phyloP scores from a whole-genome alignment of 2,113 vertebrate genomes.

The Fregetta grallaria region DNA sequence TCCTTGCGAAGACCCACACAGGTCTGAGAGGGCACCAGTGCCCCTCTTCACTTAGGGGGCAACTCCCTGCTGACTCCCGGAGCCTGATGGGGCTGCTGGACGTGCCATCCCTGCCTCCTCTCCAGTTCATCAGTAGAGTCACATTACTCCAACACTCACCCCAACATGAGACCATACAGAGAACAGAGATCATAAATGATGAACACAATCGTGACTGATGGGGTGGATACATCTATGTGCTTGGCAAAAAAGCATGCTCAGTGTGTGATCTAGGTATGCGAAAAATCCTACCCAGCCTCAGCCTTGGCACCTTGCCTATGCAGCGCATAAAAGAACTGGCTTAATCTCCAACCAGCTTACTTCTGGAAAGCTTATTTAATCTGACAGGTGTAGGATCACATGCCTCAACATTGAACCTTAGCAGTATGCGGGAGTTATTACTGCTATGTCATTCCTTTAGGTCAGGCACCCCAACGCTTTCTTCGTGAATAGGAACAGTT shows the following conservation, averaged over 20 bases:
- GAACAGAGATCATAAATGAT: neutral
- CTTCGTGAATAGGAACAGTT: neutral
- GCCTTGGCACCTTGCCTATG: neutral
- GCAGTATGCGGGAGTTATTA: neutral
- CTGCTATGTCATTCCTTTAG: neutral
- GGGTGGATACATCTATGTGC: neutral
- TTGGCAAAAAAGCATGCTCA: neutral
- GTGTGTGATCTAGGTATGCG: neutral
- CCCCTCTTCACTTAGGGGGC: neutral
- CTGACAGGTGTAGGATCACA: conserved; percentile 46
- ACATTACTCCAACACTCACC: neutral
- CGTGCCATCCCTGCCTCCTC: neutral
- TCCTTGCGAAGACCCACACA: neutral
- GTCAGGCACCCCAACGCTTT: neutral
- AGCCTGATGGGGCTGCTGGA: neutral
- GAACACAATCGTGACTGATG: neutral
- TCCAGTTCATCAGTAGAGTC: neutral
- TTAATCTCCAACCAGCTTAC: neutral
- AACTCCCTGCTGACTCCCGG: neutral
- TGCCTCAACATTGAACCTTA: neutral
- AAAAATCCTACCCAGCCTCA: neutral
- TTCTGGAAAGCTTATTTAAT: conserved; percentile 29
- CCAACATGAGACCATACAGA: neutral
- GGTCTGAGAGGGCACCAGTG: neutral
- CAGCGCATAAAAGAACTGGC: conserved; percentile 1